Conservation (phyloP, 2,113 vertebrate genomes). For the Guaruba guarouba region DNA sequence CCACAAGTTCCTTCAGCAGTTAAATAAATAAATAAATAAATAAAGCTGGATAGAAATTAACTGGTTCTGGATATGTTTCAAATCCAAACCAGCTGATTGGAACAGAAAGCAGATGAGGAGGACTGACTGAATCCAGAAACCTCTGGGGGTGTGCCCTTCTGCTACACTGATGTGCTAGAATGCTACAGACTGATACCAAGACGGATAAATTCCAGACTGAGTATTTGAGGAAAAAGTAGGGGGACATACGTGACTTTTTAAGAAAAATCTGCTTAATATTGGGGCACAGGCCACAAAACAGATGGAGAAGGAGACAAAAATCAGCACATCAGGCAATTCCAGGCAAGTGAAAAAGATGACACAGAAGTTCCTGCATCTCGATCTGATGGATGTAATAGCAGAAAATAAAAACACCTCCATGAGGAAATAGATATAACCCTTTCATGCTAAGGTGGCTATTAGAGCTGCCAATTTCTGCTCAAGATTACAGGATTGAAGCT, state of each 20-base stretch:
- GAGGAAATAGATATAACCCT: neutral
- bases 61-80: neutral
- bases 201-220: neutral
- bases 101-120: neutral
- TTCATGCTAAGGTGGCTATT: neutral
- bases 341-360: neutral
- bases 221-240: neutral
- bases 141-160: neutral
- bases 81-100: neutral
- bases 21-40: neutral
- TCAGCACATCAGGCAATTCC: neutral
- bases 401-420: neutral
- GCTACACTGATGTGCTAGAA: neutral
- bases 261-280: neutral
- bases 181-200: neutral
- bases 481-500: constrained; percentile 13
- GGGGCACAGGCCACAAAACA: neutral
- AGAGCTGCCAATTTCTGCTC: neutral
- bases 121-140: neutral
- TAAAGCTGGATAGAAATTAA: neutral
- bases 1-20: neutral
- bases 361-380: neutral
- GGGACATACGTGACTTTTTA: neutral
- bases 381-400: neutral
- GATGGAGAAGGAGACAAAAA: neutral